Evolutionary conservation across 2,113 vertebrate species (phyloP).

Genomic region (Serinus canaria): DNA sequence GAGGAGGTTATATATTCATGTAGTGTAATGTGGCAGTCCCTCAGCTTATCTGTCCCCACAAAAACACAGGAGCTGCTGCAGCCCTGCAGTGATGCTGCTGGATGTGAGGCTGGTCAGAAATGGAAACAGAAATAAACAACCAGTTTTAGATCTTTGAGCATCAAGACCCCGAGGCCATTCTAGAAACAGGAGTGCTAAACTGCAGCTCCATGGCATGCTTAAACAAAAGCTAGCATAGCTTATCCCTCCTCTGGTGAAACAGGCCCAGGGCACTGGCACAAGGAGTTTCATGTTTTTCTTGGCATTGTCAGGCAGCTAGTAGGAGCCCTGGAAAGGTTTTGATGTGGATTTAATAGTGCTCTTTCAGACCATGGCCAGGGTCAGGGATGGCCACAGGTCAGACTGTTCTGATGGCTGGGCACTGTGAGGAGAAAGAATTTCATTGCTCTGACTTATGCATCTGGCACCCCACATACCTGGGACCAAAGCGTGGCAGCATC

Average conservation of each 20-base stretch:
- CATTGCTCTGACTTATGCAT: not conserved
- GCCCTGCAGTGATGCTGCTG: not conserved
- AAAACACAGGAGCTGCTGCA: not conserved
- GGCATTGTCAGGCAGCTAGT: not conserved
- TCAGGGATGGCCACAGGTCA: not conserved
- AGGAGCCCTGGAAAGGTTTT: not conserved
- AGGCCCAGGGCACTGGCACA: not conserved
- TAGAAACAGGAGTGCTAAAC: not conserved
- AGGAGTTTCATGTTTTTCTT: not conserved
- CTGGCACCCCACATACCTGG: not conserved
- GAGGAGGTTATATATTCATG: not conserved
- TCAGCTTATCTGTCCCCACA: not conserved
- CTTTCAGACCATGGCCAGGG: not conserved
- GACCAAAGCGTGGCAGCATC: not conserved
- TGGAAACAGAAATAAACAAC: not conserved
- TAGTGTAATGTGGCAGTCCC: not conserved
- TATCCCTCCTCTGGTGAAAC: not conserved
- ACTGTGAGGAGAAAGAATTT: not conserved
- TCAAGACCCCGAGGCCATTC: not conserved
- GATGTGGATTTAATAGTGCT: not conserved
- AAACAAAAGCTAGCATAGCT: not conserved
- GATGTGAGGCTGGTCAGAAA: not conserved
- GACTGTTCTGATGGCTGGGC: not conserved
- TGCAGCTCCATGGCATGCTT: not conserved
- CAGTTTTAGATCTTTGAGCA: not conserved